Base-by-base conservation (phyloP, 2,113 vertebrate genomes). In the Nothobranchius furzeri region DNA sequence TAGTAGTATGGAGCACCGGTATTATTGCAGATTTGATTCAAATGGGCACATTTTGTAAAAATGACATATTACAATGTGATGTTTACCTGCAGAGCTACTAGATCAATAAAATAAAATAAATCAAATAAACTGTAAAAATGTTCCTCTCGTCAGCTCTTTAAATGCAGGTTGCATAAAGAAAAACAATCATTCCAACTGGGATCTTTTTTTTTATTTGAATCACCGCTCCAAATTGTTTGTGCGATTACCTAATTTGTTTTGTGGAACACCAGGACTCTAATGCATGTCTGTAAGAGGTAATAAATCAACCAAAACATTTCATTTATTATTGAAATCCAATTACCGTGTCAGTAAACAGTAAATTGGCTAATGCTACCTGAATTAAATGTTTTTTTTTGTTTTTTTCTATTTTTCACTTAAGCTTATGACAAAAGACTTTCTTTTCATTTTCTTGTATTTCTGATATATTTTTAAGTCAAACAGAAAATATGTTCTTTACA, bases 261-360 rank as follows among this genome's bases (percentile, higher is more conserved):
- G 13, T 9, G 40, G 20, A 30, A 35, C 40, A 59, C 9, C 12
- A 24, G 37, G 6, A 12, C 10, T 12, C 4, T 24, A 12, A 12
- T 24, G 12, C 42, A 25, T 6, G 42, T 24, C 40, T 60, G 24
- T 14, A 46, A 45, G 20, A 56, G n/a, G 36, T 11, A 17, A 40
- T 42, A 42, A 57, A 36, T 42, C 25, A 36, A 13, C 36, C 55
- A 57, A 57, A 57, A 17, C 36, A 17, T 20, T 57, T 40, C 15
- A 57, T 17, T 57, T 6, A 57, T 37, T 56, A 37, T 42, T 57
- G 14, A 57, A 57, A 42, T 57, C 10, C n/a, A 57, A 57, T 57
- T 40, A 57, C 9, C 12, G 36, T 17, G 9, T 17, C 6, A 40
- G n/a, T 6, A 42, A 57, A 57, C 6, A 40, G n/a, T 6, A 42